Evolutionary conservation across 2,888 invertebrate species (phyloP).

Genomic region (Cephalotes varians): DNA sequence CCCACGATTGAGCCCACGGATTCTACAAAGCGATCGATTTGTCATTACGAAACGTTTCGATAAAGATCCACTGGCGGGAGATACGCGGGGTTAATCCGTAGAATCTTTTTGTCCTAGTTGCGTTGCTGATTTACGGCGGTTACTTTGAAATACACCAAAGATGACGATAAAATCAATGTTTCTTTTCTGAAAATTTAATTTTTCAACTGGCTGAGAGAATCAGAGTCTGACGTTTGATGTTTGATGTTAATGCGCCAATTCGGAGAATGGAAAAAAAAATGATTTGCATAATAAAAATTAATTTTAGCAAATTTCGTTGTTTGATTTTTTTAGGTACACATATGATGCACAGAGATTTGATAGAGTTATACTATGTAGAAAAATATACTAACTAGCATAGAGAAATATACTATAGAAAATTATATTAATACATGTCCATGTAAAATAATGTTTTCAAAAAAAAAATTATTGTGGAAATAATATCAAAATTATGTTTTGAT

Average conservation of each 20-base stretch:
- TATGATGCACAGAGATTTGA: too few relatives aligned
- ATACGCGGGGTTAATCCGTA: slow-evolving; percentile 28
- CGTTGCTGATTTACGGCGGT: slow-evolving; percentile 68
- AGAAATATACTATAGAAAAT: too few relatives aligned
- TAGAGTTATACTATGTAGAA: too few relatives aligned
- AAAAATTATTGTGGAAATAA: background rate
- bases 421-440: background rate
- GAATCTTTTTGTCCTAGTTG: slow-evolving; percentile 42
- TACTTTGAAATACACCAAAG: slow-evolving; percentile 42
- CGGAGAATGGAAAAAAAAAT: background rate
- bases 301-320: background rate
- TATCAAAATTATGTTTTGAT: background rate
- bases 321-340: background rate
- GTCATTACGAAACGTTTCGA: slow-evolving; percentile 74
- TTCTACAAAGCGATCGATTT: slow-evolving; percentile 76
- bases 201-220: background rate
- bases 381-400: too few relatives aligned
- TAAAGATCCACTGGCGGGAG: slow-evolving; percentile 54
- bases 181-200: slow-evolving; percentile 18
- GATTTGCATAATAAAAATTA: background rate
- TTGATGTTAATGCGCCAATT: background rate
- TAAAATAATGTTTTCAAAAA: background rate
- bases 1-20: slow-evolving; percentile 52
- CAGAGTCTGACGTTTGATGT: background rate
- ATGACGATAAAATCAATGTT: slow-evolving; percentile 58